A percentile compares a stretch with the other conserved stretches of the same genome.
Conservation (phyloP, 2,797 vertebrate species). For the Acanthurus leucopareius region DNA sequence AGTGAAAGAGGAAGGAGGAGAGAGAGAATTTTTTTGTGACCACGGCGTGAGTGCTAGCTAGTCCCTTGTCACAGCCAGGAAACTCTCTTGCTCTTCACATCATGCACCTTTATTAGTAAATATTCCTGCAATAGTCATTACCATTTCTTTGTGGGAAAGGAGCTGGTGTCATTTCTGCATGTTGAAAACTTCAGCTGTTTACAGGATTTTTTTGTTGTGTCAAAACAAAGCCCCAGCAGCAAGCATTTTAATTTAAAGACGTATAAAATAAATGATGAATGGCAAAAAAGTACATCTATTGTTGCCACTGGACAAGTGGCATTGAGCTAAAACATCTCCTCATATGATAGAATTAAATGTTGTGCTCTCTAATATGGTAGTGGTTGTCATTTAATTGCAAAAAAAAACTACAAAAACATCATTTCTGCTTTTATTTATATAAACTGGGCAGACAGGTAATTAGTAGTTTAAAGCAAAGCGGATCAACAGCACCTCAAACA, state of each 20-base stretch:
- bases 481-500: background rate
- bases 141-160: background rate
- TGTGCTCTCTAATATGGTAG: background rate
- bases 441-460: background rate
- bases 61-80: slow-evolving; percentile 40
- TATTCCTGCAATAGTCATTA: slow-evolving; percentile 9
- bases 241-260: background rate
- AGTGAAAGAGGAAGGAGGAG: slow-evolving; percentile 35
- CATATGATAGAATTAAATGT: too few species aligned
- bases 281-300: background rate
- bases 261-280: background rate
- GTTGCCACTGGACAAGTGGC: background rate
- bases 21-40: slow-evolving; percentile 47
- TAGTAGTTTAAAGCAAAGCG: background rate
- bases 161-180: background rate
- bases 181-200: too few species aligned
- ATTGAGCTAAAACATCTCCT: background rate
- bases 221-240: background rate
- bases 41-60: slow-evolving; percentile 17
- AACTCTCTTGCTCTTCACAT: slow-evolving; percentile 13
- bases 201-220: slow-evolving; percentile 1
- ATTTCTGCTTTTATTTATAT: background rate
- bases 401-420: too few species aligned
- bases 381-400: background rate
- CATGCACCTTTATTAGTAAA: slow-evolving; percentile 24